Conservation (phyloP, 2,113 vertebrate genomes). For the Pandion haliaetus region DNA sequence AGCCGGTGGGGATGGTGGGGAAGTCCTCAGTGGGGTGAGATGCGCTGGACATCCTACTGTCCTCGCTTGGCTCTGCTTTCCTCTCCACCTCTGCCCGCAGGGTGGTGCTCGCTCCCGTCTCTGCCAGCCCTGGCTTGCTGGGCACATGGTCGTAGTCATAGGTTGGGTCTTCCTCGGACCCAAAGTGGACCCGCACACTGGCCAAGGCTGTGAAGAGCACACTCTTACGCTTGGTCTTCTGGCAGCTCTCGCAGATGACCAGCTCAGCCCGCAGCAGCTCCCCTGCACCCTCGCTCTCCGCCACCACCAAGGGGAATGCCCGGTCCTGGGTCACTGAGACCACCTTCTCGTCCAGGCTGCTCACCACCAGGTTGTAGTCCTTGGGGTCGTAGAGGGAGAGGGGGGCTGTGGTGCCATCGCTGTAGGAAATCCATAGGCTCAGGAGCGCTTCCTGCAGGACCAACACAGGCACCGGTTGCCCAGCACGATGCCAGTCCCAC, state of each 20-base stretch:
- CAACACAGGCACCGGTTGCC: conserved; percentile 31
- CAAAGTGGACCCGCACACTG: conserved; percentile 86
- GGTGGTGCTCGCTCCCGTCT: conserved; percentile 73
- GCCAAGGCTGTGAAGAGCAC: conserved; percentile 85
- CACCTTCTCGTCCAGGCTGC: conserved; percentile 85
- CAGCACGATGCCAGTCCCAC: conserved; percentile 16
- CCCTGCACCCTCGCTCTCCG: conserved; percentile 86
- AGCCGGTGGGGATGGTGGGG: conserved; percentile 88
- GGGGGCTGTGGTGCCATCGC: conserved; percentile 88
- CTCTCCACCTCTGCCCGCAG: conserved; percentile 77
- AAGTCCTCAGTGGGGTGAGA: conserved; percentile 81
- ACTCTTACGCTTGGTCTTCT: conserved; percentile 97
- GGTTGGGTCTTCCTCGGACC: conserved; percentile 79
- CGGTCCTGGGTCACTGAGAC: conserved; percentile 86
- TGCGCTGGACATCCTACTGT: conserved; percentile 61
- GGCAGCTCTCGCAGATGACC: conserved; percentile 92
- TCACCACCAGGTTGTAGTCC: conserved; percentile 93
- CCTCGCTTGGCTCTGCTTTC: conserved; percentile 19
- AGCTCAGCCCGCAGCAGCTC: conserved; percentile 86
- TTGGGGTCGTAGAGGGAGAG: conserved; percentile 91
- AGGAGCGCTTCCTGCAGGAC: conserved; percentile 87
- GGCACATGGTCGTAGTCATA: conserved; percentile 83
- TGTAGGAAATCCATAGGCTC: conserved; percentile 95
- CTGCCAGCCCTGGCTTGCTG: conserved; percentile 63
- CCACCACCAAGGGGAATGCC: conserved; percentile 85